Evolutionary conservation across 2,113 vertebrate genomes (phyloP), one percentile per base, ranked within the genome.

Genomic region (Copsychus sechellarum): DNA sequence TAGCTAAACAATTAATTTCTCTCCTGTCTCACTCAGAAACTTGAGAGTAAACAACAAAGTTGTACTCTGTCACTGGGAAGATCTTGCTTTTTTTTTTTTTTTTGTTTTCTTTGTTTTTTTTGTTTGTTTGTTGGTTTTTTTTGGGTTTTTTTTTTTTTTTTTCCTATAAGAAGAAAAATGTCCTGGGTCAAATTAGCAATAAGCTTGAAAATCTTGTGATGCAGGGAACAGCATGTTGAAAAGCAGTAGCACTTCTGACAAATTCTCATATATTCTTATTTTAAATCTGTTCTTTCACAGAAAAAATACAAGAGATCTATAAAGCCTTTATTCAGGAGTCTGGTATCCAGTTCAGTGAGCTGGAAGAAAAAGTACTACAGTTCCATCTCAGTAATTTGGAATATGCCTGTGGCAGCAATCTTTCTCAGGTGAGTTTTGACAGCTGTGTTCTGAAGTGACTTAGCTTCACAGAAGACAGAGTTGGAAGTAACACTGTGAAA

Each of bases 301-400:
- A 99, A 97, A 99, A 99, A 97, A 99, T 99, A 91, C 98, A 99
- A 81, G 99, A 99, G 92, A 98, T 99, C 88, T 99, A 99, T 93
- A 99, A 99, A 97, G 98, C 98, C 45, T 99, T 99, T 79, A 97
- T 99, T 78, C 98, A 99, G 73, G 99, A 99, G 88, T 99, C 99
- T 31, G 99, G 99, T 34, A 98, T 99, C 94, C 98, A 99, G 85
- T 99, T 99, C 97, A 99, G 98, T 79, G 98, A 99, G 40, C 95
- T 99, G 88, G 99, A 99, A 70, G 99, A 99, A 90, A 99, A 99
- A 76, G 99, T 99, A 12, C 98, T 99, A 17, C 99, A 99, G 96
- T 99, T 99, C 96, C 99, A 99, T 79, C 99, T 99, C 91, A 99
- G 99, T 80, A 99, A 99, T 95, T 97, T 99, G 97, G 99, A 99